Conservation (phyloP, 2,797 vertebrate species). For the Macropus fuliginosus region DNA sequence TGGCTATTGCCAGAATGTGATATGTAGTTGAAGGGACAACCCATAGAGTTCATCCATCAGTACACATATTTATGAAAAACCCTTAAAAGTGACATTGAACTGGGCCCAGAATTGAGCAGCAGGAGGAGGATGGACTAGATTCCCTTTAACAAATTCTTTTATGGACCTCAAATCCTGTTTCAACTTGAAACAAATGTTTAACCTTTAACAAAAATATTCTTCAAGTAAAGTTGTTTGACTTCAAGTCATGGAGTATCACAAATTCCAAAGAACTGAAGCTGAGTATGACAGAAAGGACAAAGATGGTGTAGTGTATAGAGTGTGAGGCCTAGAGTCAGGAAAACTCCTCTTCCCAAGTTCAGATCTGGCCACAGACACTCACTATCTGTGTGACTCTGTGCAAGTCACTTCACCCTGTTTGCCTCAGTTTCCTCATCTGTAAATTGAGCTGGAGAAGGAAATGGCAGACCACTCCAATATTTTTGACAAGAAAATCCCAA, state of each 20-base stretch:
- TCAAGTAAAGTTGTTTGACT: not conserved
- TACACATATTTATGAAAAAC: not conserved
- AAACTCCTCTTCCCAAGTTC: not conserved
- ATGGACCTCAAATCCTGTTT: not conserved
- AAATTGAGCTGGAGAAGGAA: no score
- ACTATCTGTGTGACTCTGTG: not conserved
- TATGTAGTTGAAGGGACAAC: not conserved
- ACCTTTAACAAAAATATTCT: not conserved
- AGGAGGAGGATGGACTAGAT: not conserved
- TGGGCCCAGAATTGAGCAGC: not conserved
- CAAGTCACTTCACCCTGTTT: not conserved
- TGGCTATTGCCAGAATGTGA: not conserved
- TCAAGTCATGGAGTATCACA: not conserved
- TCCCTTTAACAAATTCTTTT: not conserved
- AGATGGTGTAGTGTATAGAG: not conserved
- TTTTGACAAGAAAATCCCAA: no score
- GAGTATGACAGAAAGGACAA: not conserved
- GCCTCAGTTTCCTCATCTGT: not conserved
- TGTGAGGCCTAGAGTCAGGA: not conserved
- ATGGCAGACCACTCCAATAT: no score
- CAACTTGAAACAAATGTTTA: not conserved
- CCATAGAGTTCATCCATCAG: not conserved
- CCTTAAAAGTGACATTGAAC: not conserved
- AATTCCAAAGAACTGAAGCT: not conserved
- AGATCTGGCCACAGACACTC: not conserved